phyloP scores from a whole-genome alignment of 2,113 vertebrate species.

The Camelus bactrianus region DNA sequence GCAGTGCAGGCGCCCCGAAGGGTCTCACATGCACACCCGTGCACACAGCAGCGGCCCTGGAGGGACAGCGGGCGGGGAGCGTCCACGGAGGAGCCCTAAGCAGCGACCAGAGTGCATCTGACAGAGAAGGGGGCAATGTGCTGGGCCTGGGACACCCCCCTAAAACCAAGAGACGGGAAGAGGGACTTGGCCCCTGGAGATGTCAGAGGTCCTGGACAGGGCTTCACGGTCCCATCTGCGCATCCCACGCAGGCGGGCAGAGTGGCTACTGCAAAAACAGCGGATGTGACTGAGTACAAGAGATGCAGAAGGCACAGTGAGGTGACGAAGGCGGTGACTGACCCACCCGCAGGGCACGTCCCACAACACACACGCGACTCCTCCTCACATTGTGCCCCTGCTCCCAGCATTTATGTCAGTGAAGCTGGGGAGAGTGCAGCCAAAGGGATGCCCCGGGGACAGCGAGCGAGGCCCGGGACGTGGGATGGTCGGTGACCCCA shows the following conservation, averaged over 20 bases:
- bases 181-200: not conserved
- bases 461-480: fast-evolving
- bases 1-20: too few relatives aligned
- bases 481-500: not conserved
- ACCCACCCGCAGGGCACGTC: not conserved
- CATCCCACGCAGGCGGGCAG: not conserved
- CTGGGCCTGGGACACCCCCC: not conserved
- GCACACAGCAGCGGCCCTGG: too few relatives aligned
- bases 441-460: too few relatives aligned
- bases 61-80: not conserved
- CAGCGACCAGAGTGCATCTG: not conserved
- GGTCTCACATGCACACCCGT: too few relatives aligned
- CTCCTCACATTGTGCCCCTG: too few relatives aligned
- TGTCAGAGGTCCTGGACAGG: not conserved
- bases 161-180: not conserved
- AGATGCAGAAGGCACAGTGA: not conserved
- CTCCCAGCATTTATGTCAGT: too few relatives aligned
- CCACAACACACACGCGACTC: too few relatives aligned
- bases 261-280: not conserved
- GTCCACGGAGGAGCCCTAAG: not conserved
- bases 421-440: not conserved
- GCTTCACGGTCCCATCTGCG: too few relatives aligned
- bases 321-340: not conserved
- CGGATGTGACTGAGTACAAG: not conserved
- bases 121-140: too few relatives aligned